Evolutionary conservation across 2,113 vertebrate species (phyloP), one percentile per base, ranked within the genome.

Genomic region (Proteles cristata): DNA sequence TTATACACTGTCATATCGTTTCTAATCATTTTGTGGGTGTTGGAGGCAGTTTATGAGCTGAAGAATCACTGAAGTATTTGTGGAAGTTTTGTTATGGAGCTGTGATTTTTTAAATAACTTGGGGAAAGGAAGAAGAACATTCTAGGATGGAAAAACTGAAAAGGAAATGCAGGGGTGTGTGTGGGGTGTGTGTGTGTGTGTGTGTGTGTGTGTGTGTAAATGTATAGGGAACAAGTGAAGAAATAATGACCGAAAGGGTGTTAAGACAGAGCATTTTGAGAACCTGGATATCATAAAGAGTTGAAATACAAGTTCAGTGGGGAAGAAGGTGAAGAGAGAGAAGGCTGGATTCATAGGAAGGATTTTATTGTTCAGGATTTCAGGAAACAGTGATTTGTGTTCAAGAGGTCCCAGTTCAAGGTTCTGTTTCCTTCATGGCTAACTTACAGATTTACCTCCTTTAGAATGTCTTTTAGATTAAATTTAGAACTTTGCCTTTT

Each of bases 11-110:
- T 88, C 65, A 81, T 74, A 88, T 90, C 0, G 4, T 92, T 88
- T 93, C 81, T 45, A 74, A 92, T 88, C 33, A 85, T 95, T 96
- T 87, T 84, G 12, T 89, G 71, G 39, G 55, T 92, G 39, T 94
- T 94, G 9, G 77, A 74, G 28, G 71, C 39, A 80, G 19, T 90
- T 31, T 90, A 50, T 90, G 81, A 93, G 50, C n/a, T 66, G 11
- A 43, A 88, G 73, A 95, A 82, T 92, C 33, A 69, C 63, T 73
- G 73, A 77, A 69, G 17, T 86, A 69, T 85, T 85, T 50, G 25
- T 73, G 50, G 73, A 90, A 35, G 4, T 76, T 83, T 58, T 88
- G 25, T 71, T 81, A 73, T 76, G n/a, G 48, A 94, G 81, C 58
- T 90, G 87, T 83, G 81, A 87, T 91, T 65, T 73, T 91, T 58